Percentiles rank a stretch among this genome's conserved stretches.
These are phyloP conservation scores for Thelaira solivaga DNA, from an alignment of 2,888 invertebrate species.

Conservation along the genomic window DNA sequence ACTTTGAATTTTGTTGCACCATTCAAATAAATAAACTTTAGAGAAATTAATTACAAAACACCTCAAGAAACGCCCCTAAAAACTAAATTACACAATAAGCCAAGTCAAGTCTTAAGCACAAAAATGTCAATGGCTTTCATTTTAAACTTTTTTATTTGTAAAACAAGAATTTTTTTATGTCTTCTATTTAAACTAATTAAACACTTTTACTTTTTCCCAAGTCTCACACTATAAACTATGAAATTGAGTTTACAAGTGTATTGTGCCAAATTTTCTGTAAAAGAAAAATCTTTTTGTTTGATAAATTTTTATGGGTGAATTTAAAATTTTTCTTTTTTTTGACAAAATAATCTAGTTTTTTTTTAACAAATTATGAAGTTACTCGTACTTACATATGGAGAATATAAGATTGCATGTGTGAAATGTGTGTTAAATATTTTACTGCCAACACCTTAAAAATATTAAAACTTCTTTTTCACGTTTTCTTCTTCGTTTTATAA, in stretches of 20 bases:
- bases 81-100: no score
- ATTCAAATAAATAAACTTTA: no score
- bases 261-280: neutral
- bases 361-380: conserved; percentile 18
- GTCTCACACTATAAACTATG: neutral
- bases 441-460: conserved; percentile 56
- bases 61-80: no score
- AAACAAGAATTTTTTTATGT: neutral
- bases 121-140: conserved; percentile 13
- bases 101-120: no score
- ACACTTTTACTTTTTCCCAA: conserved; percentile 24
- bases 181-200: neutral
- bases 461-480: conserved; percentile 41
- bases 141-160: neutral
- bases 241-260: conserved; percentile 12
- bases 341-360: conserved; percentile 25
- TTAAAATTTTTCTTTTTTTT: neutral
- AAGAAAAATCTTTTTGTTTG: conserved; percentile 4
- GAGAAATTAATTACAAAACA: no score
- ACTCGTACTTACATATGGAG: neutral
- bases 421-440: conserved; percentile 42
- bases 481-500: conserved; percentile 7
- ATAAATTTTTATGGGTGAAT: conserved; percentile 11
- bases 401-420: neutral
- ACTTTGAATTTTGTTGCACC: no score